Base-by-base conservation (phyloP, 2,888 invertebrate genomes). In the Tachystola acroxantha region DNA sequence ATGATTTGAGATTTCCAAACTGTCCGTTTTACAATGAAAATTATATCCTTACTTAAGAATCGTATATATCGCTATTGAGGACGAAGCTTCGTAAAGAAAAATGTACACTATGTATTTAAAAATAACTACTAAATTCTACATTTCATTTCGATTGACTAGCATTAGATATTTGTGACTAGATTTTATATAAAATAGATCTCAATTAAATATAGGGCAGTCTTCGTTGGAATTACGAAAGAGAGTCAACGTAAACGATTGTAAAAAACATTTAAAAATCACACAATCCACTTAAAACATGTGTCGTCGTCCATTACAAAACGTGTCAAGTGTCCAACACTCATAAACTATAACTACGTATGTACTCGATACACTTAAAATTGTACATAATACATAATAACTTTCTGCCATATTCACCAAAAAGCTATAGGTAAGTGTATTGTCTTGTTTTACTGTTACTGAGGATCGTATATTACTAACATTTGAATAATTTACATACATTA, bases 171-270 rank as follows among this genome's bases (percentile, higher is more conserved):
- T 77, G 76, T 79, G 79, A 71, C 79, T 84, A 84, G 69, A 71
- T 77, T 80, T 81, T 56, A 52, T 82, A 84, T 77, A 85, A 85
- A 85, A 85, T 84, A 85, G 77, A 80, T 81, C 67, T 82, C 79
- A 81, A 81, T 82, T 84, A 84, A 81, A 75, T 80, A 79, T 84
- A 85, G 82, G 85, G 81, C 85, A 86, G 85, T 85, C 85, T 85
- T 85, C 67, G 77, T 81, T 84, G 84, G 82, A 82, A 74, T 80
- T 78, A 80, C 80, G 78, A 79, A 75, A 78, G 69, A 77, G 66
- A 65, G 65, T 73, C 63, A 80, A 79, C 72, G 56, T 64, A 81
- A 80, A 78, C 71, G 57, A 67, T 73, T 77, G 72, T 76, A 75
- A 77, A 77, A 58, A 46, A 36, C 24, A 24, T 24, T 24, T 72